Percentiles rank a stretch among this genome's conserved stretches.
These are phyloP conservation scores for Dicyrtomina minuta DNA, from an alignment of 2,888 invertebrate species.

Conservation along the genomic window DNA sequence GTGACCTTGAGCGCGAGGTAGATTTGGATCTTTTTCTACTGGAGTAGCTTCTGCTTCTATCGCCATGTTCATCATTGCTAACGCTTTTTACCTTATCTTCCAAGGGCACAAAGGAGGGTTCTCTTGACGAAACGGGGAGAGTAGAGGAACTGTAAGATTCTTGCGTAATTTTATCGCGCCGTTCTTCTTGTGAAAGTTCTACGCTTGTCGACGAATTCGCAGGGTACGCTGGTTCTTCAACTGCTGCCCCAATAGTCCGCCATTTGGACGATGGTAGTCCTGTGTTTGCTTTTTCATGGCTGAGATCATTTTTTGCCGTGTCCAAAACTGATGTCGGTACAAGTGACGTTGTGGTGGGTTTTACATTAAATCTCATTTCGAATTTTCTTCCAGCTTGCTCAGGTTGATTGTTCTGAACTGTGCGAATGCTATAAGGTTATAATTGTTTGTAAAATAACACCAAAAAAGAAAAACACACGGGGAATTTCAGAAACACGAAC, in stretches of 20 bases:
- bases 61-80: background rate
- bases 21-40: background rate
- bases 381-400: constrained; percentile 36
- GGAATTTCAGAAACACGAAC: too few species aligned
- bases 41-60: background rate
- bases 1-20: constrained; percentile 36
- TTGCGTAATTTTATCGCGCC: background rate
- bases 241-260: constrained; percentile 37
- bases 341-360: constrained; percentile 8
- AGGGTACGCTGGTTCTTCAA: background rate
- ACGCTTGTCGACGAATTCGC: too few species aligned
- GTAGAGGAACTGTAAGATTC: background rate
- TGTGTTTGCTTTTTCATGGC: background rate
- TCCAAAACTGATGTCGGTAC: background rate
- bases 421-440: constrained; percentile 42
- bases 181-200: too few species aligned
- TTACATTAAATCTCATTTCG: constrained; percentile 43
- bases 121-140: background rate
- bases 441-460: too few species aligned
- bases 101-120: background rate
- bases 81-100: background rate
- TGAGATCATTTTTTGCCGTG: background rate
- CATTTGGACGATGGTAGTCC: constrained; percentile 39
- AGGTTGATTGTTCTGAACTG: constrained; percentile 42
- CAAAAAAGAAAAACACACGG: too few species aligned